phyloP scores from a whole-genome alignment of 2,797 vertebrate genomes.

The Pelochelys cantorii region DNA sequence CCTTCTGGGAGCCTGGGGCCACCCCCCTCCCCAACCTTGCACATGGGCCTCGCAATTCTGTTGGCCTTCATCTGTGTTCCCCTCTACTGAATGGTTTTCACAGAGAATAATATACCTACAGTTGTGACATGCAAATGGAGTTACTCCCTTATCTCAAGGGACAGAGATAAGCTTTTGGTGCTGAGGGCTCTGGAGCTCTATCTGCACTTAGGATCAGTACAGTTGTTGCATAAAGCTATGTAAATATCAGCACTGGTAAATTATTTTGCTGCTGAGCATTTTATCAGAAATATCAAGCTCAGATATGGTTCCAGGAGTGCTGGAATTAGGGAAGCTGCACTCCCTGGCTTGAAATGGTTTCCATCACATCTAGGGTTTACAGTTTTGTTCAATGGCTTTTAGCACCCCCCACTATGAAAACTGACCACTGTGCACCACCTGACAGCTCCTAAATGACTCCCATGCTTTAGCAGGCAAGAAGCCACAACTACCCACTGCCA shows the following conservation, averaged over 20 bases:
- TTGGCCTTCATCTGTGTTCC: not conserved
- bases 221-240: fast-evolving
- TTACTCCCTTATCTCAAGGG: not conserved
- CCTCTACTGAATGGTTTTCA: not conserved
- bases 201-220: not conserved
- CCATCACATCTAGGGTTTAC: not conserved
- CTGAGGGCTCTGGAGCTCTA: not conserved
- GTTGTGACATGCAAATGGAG: not conserved
- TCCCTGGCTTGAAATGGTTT: not conserved
- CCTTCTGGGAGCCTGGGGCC: no score
- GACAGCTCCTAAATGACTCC: not conserved
- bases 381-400: not conserved
- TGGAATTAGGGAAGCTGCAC: not conserved
- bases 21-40: no score
- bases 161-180: not conserved
- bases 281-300: fast-evolving
- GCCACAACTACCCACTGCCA: not conserved
- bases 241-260: not conserved
- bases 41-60: no score
- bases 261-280: not conserved
- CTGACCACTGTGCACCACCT: fast-evolving
- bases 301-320: not conserved
- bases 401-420: not conserved
- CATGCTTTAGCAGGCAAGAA: fast-evolving
- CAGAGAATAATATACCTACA: not conserved